Base-by-base conservation (phyloP, 1,140 invertebrate genomes). In the Ostrea denselamellosa region DNA sequence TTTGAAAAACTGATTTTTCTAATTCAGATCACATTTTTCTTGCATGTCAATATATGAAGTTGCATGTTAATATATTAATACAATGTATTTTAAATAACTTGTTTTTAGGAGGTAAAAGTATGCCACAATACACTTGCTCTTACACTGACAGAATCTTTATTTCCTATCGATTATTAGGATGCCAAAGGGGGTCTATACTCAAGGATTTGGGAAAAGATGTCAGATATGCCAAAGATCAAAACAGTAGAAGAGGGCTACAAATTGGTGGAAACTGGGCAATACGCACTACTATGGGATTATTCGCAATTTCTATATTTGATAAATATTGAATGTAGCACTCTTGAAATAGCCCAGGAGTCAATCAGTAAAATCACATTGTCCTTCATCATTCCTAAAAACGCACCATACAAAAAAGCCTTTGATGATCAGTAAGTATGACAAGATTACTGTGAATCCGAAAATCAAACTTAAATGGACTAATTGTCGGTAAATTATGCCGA, bases 351-450 rank as follows among this genome's bases (percentile, higher is more conserved):
- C 25, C 89, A 91, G 53, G 92, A 92, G 65, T 86, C 90, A 53
- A 92, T 93, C 86, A 92, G 92, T 85, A 91, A 90, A 62, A 90
- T 90, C 22, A 91, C 91, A 7, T 87, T 91, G 19, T 91, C 91
- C n/a, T 93, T 93, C 51, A 89, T 92, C 34, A 22, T 92, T 12
- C 90, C 90, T 19, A 88, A 93, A 89, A 88, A 92, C 44, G 88
- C 92, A 2, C 86, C 89, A 14, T 92, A 87, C 83, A 85, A 89
- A 52, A 89, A 90, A 10, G 83, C 88, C 19, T 86, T 93, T 25
- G 89, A 91, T 68, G 85, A 89, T 56, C 90, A 90, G 92, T 93
- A 88, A 90, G 91, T 89, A 54, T 53, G 17, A 28, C 9, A 62
- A 62, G n/a, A 62, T 19, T 62, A 62, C 58, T 12, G n/a, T 62